Evolutionary conservation across 2,113 vertebrate species (phyloP).

Genomic region (Microtus montanus): DNA sequence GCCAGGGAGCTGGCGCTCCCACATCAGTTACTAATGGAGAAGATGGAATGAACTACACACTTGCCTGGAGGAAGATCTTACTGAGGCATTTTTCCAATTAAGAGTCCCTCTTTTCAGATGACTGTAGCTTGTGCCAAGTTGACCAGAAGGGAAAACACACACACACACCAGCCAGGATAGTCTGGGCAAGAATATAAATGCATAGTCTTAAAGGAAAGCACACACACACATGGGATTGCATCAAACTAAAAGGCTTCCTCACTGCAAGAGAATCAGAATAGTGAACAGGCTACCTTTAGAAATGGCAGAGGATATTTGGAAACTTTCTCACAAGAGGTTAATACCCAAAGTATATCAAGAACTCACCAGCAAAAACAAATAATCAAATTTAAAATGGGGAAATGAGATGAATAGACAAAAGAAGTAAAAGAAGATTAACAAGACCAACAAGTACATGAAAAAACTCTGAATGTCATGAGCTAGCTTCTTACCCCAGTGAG

Average conservation of each 20-base stretch:
- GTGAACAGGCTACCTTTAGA: background rate
- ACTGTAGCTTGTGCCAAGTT: background rate
- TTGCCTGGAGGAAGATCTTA: background rate
- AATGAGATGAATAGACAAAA: background rate
- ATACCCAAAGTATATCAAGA: background rate
- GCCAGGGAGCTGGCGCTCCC: background rate
- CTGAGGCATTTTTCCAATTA: background rate
- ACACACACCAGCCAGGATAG: background rate
- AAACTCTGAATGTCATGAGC: too few species aligned
- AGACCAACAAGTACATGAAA: background rate
- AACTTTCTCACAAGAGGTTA: background rate
- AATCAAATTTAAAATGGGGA: background rate
- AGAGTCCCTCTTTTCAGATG: background rate
- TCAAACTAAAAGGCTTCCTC: background rate
- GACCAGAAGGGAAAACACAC: background rate
- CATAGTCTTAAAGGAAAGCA: background rate
- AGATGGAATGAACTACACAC: background rate
- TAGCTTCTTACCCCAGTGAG: background rate
- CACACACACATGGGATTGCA: background rate
- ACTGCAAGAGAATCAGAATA: background rate
- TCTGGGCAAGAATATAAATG: background rate
- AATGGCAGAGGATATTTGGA: background rate
- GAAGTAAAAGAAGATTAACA: background rate
- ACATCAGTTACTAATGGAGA: background rate
- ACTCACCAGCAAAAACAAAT: background rate